phyloP scores from a whole-genome alignment of 2,113 vertebrate species.

The Oncorhynchus gorbuscha region DNA sequence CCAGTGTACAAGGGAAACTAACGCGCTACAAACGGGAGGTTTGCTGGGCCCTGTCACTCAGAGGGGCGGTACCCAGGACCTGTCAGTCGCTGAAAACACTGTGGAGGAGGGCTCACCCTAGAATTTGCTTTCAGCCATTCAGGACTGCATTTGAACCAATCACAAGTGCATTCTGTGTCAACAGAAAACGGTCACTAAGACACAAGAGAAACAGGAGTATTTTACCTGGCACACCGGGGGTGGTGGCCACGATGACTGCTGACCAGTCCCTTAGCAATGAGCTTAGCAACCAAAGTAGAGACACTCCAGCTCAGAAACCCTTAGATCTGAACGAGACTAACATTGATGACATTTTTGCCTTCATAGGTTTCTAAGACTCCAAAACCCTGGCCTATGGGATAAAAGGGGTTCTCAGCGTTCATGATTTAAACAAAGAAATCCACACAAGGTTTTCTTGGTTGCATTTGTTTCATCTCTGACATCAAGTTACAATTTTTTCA shows the following conservation, averaged over 20 bases:
- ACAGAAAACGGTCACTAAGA: neutral
- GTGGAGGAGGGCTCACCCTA: slow-evolving; percentile 13
- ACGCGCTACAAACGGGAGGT: slow-evolving; percentile 44
- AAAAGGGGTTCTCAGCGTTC: neutral
- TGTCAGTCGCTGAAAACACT: neutral
- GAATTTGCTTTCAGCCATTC: slow-evolving; percentile 9
- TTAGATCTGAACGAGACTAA: slow-evolving; percentile 32
- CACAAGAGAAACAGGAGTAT: neutral
- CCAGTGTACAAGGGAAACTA: slow-evolving; percentile 64
- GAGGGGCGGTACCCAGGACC: slow-evolving; percentile 2
- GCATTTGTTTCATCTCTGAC: too few relatives aligned
- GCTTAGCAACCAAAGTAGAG: neutral
- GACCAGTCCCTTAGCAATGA: too few relatives aligned
- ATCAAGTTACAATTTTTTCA: too few relatives aligned
- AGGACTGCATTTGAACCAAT: slow-evolving; percentile 11
- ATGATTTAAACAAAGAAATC: too few relatives aligned
- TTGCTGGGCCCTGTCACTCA: slow-evolving; percentile 36
- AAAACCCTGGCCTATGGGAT: neutral
- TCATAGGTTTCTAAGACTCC: slow-evolving; percentile 59
- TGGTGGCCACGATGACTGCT: neutral
- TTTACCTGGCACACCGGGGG: neutral
- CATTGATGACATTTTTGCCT: slow-evolving; percentile 76
- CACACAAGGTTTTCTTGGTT: too few relatives aligned
- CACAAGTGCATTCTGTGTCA: neutral
- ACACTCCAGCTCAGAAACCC: neutral